Evolutionary conservation across 2,797 vertebrate genomes (phyloP).

Genomic region (Paguma larvata): DNA sequence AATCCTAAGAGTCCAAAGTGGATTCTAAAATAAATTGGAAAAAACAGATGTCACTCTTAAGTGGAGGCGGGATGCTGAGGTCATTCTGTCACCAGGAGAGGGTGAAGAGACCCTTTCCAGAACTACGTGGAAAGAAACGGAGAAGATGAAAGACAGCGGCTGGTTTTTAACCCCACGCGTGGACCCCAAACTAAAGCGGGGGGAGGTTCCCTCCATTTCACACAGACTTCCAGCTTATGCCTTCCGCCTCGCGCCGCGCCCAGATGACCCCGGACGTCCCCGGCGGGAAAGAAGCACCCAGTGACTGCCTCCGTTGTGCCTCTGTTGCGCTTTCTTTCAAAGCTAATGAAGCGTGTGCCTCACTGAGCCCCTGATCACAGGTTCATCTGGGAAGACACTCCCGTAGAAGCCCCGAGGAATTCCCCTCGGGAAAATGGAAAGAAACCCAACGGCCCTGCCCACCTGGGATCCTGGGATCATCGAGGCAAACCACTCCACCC

Average conservation of each 20-base stretch:
- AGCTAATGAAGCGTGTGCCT: slow-evolving; percentile 45
- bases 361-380: not conserved
- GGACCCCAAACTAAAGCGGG: not conserved
- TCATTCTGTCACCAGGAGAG: not conserved
- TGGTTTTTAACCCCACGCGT: not conserved
- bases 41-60: not conserved
- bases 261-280: not conserved
- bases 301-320: not conserved
- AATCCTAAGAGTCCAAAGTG: not conserved
- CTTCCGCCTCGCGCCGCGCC: not conserved
- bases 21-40: not conserved
- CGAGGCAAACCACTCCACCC: not conserved
- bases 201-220: too few relatives aligned
- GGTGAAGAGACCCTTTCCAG: too few relatives aligned
- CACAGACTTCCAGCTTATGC: not conserved
- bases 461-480: not conserved
- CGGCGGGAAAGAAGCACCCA: slow-evolving; percentile 13
- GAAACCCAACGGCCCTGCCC: not conserved
- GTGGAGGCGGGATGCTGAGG: not conserved
- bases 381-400: slow-evolving; percentile 2
- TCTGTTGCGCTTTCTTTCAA: slow-evolving; percentile 42
- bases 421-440: slow-evolving; percentile 50
- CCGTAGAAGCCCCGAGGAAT: slow-evolving; percentile 3
- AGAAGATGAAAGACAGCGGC: not conserved
- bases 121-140: not conserved